Conservation (phyloP, 2,888 invertebrate species). For the Cerastoderma edule region DNA sequence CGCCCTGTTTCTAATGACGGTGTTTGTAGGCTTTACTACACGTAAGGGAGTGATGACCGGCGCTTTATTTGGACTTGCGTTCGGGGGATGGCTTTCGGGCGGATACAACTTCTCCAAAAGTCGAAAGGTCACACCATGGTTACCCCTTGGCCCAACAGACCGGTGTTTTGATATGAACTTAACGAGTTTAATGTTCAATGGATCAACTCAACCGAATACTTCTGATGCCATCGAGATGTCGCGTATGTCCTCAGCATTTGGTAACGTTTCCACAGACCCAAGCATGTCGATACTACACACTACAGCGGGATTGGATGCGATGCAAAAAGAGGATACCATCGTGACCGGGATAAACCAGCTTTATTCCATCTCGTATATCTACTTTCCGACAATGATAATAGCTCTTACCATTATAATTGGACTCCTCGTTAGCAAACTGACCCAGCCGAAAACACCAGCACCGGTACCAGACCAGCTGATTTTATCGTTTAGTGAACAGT, state of each 20-base stretch:
- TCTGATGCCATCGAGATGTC: no score
- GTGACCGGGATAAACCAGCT: no score
- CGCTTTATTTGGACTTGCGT: conserved; percentile 42
- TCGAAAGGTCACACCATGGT: conserved; percentile 52
- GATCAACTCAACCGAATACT: no score
- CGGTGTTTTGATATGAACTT: conserved; percentile 36
- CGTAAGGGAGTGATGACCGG: conserved; percentile 62
- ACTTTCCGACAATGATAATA: conserved; percentile 29
- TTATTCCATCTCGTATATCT: conserved; percentile 40
- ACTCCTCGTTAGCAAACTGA: conserved; percentile 34
- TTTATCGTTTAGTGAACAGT: not conserved
- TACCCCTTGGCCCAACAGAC: conserved; percentile 64
- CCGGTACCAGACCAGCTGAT: not conserved
- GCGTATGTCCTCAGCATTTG: no score
- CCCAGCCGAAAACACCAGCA: conserved; percentile 11
- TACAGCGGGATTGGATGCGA: no score
- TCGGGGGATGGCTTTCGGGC: conserved; percentile 56
- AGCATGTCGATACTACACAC: no score
- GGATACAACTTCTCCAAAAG: conserved; percentile 62
- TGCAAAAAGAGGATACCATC: no score
- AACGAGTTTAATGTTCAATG: no score
- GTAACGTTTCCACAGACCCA: no score
- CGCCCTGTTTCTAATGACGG: conserved; percentile 44
- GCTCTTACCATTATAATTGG: conserved; percentile 30
- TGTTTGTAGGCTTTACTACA: conserved; percentile 39